A percentile compares a stretch with the other conserved stretches of the same genome.
phyloP scores from a whole-genome alignment of 2,888 invertebrate species.

The Hipparchia semele region DNA sequence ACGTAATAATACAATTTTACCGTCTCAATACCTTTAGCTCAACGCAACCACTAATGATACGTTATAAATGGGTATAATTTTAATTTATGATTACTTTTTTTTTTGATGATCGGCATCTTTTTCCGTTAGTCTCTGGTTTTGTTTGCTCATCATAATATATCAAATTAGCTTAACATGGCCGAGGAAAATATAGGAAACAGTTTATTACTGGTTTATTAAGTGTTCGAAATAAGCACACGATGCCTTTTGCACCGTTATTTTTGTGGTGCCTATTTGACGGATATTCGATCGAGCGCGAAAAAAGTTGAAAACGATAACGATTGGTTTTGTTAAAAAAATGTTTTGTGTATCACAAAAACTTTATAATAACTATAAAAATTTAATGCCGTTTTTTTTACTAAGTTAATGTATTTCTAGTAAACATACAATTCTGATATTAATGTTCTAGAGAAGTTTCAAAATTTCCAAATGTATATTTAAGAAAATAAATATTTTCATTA shows the following conservation, averaged over 20 bases:
- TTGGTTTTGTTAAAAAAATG: neutral
- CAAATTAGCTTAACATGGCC: neutral
- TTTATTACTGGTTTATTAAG: neutral
- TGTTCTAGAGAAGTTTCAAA: neutral
- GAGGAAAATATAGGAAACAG: neutral
- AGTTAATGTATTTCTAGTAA: neutral
- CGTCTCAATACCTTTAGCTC: no score
- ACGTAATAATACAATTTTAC: no score
- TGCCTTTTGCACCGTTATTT: neutral
- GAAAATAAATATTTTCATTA: neutral
- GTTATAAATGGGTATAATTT: no score
- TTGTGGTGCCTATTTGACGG: neutral
- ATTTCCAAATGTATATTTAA: slow-evolving; percentile 5
- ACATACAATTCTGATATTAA: neutral
- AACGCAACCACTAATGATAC: no score
- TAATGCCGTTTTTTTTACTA: neutral
- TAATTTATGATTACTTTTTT: neutral
- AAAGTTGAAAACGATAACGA: neutral
- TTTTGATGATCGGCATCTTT: neutral
- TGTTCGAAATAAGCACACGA: neutral
- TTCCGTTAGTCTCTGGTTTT: neutral
- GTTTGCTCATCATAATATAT: neutral
- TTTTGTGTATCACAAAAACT: neutral
- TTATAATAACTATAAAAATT: neutral
- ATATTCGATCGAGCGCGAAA: neutral